Conservation (phyloP, 2,888 invertebrate species). For the Acrobasis consociella region DNA sequence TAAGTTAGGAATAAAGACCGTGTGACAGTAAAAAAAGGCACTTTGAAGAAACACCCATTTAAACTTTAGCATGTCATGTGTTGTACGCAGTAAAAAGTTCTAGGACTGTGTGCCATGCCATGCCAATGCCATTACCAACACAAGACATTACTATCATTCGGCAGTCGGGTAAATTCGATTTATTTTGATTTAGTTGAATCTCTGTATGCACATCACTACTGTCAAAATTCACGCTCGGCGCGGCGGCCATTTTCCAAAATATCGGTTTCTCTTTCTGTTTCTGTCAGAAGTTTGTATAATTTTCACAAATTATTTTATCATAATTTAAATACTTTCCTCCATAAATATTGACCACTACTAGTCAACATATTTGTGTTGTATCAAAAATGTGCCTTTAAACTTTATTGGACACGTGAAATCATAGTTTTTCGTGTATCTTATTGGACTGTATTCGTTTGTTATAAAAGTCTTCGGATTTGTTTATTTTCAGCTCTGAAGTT, state of each 20-base stretch:
- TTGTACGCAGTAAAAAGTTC: too few relatives aligned
- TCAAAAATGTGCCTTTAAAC: conserved; percentile 10
- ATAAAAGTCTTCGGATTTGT: conserved; percentile 14
- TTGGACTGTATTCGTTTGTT: background rate
- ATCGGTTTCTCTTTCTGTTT: conserved; percentile 25
- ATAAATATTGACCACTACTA: background rate
- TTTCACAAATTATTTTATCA: background rate
- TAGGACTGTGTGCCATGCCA: too few relatives aligned
- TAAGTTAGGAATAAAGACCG: too few relatives aligned
- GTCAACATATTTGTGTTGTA: background rate
- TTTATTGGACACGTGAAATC: background rate
- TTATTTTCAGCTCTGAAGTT: conserved; percentile 7
- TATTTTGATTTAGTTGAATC: background rate
- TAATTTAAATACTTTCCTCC: background rate
- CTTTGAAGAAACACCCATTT: too few relatives aligned
- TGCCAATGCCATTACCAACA: too few relatives aligned
- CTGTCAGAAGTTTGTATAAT: conserved; percentile 4
- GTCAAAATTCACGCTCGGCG: conserved; percentile 11
- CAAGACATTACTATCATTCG: background rate
- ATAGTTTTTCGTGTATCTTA: background rate
- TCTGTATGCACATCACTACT: conserved; percentile 4
- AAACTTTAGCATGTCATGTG: too few relatives aligned
- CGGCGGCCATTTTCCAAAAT: conserved; percentile 34
- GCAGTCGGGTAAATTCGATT: background rate
- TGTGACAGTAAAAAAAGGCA: too few relatives aligned